Base-by-base conservation (phyloP, 1,140 invertebrate species). In the Drosophila ambigua region DNA sequence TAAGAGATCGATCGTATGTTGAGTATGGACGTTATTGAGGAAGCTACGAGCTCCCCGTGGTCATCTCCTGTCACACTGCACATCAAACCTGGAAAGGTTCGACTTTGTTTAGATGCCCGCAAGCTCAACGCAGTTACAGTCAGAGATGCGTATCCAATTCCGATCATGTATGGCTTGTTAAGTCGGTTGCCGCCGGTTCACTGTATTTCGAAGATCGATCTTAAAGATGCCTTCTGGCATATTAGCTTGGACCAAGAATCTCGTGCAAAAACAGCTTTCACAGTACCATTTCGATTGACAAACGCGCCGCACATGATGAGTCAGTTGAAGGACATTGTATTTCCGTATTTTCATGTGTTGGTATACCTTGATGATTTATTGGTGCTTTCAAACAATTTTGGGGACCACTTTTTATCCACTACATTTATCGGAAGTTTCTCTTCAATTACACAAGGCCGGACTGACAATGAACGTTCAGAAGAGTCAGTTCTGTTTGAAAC, bases 271-370 rank as follows among this genome's bases (percentile, higher is more conserved):
- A 43, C 49, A 28, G 49, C 39, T 5, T 51, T 61, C 16, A 43
- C 59, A 20, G 15, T 61, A 4, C 59, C 48, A 5, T 50, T 61
- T n/a, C 39, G 59, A 6, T 44, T 52, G 15, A 61, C 24, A 23
- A 76, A 76, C 45, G 61, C 58, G 0, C 57, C 72, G 0, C 55
- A 58, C 41, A 66, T 50, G 2, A 57, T 67, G 35, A 51, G 62
- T 20, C 54, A 57, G n/a, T 28, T 75, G 8, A 61, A 64, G 59
- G 61, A 64, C 55, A 77, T 58, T 7, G 81, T 90, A 0, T 85
- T 93, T 61, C 90, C 92, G 1, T 91, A 92, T 67, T 53, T 62
- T 57, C 53, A 15, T 74, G 55, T 78, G 0, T 60, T 74, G 35
- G 62, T 73, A 2, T 77, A 77, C 15, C 46, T 75, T 3, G 65